Evolutionary conservation across 2,113 vertebrate genomes (phyloP), one percentile per base, ranked within the genome.

Genomic region (Nerophis lumbriciformis): DNA sequence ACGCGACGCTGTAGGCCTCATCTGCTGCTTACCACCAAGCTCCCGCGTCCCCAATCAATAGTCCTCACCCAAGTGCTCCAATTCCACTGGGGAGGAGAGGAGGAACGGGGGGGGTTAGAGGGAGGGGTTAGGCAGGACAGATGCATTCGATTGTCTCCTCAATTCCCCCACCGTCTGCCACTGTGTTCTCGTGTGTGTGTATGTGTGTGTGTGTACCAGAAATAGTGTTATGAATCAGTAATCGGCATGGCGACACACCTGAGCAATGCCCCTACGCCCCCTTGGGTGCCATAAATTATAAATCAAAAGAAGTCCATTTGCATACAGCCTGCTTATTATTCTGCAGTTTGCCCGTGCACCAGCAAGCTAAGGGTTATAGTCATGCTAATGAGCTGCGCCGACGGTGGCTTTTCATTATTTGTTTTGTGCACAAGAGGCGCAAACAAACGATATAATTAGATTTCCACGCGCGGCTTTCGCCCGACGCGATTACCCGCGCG

Each of bases 191-290:
- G 59, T 70, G 73, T 67, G 70, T 60, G 59, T 52, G 72, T 63
- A 63, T 50, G 62, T 52, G 55, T 75, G 78, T 72, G 77, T 72
- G 66, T 79, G 68, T 66, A 83, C 72, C 56, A 55, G 74, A 75
- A 68, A 79, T 79, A 80, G 81, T 85, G 76, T 88, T 87, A 88
- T 88, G 87, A 90, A 90, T 90, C 85, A 80, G 85, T 91, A 90
- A 91, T 90, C 89, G 88, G 90, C 83, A 77, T 82, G 79, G 90
- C 87, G 86, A 87, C 90, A 90, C 90, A 92, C 91, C 89, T 91
- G 88, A 90, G 91, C 88, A 87, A 88, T 90, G 81, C 87, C 85
- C 85, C 82, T 72, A 69, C 75, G 83, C 88, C 88, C 88, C 88
- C 85, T 71, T 79, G 86, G 88, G 88, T 88, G 86, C 85, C 88